Evolutionary conservation across 2,888 invertebrate genomes (phyloP).

Genomic region (Hyposoter didymator): DNA sequence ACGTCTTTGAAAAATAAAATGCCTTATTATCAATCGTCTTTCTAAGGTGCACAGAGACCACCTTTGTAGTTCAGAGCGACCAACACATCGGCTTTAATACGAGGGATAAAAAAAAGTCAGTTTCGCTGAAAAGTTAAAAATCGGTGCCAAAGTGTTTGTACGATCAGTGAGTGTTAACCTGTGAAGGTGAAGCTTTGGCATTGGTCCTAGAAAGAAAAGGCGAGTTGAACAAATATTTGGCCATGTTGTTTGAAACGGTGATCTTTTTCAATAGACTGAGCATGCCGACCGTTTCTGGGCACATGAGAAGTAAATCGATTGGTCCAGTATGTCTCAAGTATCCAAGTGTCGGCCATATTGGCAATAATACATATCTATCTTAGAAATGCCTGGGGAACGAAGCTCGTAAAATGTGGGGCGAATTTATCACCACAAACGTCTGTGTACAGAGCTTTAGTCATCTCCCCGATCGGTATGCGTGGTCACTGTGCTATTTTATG

Average conservation of each 20-base stretch:
- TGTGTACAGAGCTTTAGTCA: slow-evolving; percentile 11
- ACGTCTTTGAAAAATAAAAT: not conserved
- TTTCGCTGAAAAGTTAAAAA: not conserved
- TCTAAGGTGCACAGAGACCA: not conserved
- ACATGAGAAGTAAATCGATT: slow-evolving; percentile 11
- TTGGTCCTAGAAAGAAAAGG: not conserved
- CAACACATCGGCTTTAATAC: not conserved
- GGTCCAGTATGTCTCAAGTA: slow-evolving; percentile 2
- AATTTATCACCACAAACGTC: not conserved
- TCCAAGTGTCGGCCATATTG: not conserved
- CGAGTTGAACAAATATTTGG: slow-evolving; percentile 14
- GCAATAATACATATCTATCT: slow-evolving; percentile 11
- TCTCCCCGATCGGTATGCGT: slow-evolving; percentile 29
- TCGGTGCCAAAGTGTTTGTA: slow-evolving; percentile 5
- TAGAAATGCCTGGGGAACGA: not conserved
- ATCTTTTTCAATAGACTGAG: slow-evolving; percentile 1
- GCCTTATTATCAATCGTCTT: not conserved
- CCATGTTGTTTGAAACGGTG: slow-evolving; percentile 1
- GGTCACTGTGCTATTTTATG: slow-evolving; percentile 6
- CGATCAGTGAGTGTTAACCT: not conserved
- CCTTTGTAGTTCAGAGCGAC: not conserved
- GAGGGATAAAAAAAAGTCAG: not conserved
- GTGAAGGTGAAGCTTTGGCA: not conserved
- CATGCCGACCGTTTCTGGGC: not conserved
- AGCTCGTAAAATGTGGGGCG: slow-evolving; percentile 34